Conservation (phyloP, 2,113 vertebrate genomes). For the Hemibagrus wyckioides region DNA sequence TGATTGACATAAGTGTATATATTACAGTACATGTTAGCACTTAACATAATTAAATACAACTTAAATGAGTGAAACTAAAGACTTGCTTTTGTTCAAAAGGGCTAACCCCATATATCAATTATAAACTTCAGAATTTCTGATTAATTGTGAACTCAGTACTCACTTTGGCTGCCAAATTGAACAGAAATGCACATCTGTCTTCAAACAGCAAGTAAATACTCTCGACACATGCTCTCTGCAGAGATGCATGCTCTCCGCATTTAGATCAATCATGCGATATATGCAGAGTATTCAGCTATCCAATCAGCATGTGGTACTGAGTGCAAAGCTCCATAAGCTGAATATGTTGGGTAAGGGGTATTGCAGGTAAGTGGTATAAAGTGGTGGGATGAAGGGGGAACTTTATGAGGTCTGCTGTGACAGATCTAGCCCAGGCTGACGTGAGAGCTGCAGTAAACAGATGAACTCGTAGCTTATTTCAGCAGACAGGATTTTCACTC, state of each 20-base stretch:
- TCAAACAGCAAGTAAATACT: neutral
- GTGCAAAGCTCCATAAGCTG: neutral
- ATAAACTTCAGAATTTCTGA: neutral
- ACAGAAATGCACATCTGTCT: neutral
- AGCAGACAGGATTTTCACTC: neutral
- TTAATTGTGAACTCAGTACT: neutral
- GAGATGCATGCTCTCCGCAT: neutral
- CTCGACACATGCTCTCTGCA: neutral
- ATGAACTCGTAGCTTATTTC: neutral
- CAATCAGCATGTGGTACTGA: conserved; percentile 1
- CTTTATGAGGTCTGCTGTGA: conserved; percentile 8
- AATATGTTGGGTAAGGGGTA: neutral
- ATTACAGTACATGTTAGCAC: neutral
- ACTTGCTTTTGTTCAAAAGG: neutral
- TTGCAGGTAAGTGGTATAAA: neutral
- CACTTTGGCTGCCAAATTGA: neutral
- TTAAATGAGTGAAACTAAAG: neutral
- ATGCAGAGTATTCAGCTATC: neutral
- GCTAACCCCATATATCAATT: neutral
- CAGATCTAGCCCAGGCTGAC: neutral
- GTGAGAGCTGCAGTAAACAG: neutral
- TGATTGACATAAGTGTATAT: neutral
- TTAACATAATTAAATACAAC: neutral
- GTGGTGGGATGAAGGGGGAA: conserved; percentile 5
- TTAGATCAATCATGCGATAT: neutral